phyloP scores from a whole-genome alignment of 2,888 invertebrate genomes.

The Thelaira solivaga region DNA sequence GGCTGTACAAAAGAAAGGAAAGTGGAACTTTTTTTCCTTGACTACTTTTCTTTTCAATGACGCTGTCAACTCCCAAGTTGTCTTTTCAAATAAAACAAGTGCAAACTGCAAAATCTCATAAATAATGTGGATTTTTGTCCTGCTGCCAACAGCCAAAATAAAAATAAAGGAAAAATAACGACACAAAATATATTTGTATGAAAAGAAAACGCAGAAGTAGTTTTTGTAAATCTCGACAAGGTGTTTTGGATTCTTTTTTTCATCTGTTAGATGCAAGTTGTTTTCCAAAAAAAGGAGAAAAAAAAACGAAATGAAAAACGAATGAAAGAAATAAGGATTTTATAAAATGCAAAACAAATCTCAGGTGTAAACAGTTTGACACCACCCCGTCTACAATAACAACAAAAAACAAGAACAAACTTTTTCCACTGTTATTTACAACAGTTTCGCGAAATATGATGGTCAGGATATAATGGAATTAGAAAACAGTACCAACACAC shows the following conservation, averaged over 20 bases:
- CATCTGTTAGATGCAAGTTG: conserved; percentile 10
- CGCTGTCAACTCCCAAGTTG: conserved; percentile 62
- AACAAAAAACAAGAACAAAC: conserved; percentile 48
- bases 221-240: conserved; percentile 58
- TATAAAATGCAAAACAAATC: conserved; percentile 69
- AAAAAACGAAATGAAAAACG: background rate
- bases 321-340: conserved; percentile 49
- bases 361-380: conserved; percentile 73
- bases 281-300: background rate
- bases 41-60: conserved; percentile 60
- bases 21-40: conserved; percentile 51
- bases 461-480: conserved; percentile 59
- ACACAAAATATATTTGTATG: background rate
- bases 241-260: conserved; percentile 34
- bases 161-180: conserved; percentile 8
- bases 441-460: conserved; percentile 56
- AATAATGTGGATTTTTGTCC: conserved; percentile 64
- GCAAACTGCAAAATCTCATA: conserved; percentile 66
- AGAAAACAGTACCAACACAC: conserved; percentile 46
- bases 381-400: conserved; percentile 63
- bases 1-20: conserved; percentile 44
- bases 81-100: conserved; percentile 57
- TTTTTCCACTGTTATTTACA: conserved; percentile 42
- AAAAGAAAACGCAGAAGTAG: background rate
- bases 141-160: conserved; percentile 33